Base-by-base conservation (phyloP, 2,113 vertebrate genomes). In the Otis tarda region DNA sequence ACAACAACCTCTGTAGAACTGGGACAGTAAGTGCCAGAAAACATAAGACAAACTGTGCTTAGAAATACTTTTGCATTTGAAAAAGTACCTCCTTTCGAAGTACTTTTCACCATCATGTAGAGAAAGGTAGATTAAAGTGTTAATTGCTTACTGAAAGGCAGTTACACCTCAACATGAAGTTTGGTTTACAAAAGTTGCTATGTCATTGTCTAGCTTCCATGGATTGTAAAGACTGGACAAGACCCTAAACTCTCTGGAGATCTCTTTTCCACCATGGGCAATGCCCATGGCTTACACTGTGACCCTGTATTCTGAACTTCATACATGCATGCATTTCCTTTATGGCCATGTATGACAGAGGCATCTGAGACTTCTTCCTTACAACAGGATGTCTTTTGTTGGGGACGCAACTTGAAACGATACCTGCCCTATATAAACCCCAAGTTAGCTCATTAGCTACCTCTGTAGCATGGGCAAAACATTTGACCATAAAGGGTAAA, bases 291-390 rank as follows among this genome's bases (percentile, higher is more conserved):
- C 43, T 82, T 64, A 33, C 33, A 57, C 52, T 13, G 50, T 82
- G 31, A 53, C 37, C n/a, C 78, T 33, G 9, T 22, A 75, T 61
- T 92, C 43, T 33, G 49, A 65, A 57, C 20, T 52, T 53, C 30
- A 57, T 14, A 52, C 2, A 6, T 6, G 15, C 22, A 31, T 10
- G 19, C 17, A 8, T 43, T 73, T 63, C 28, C 24, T 64, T 59
- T 55, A 70, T 0, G 9, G 45, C 11, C 9, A 41, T 1, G 1
- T 39, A 7, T 20, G 55, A 49, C 16, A 35, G 37, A n/a, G 7
- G 25, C 37, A 73, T 7, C 59, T 47, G n/a, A 14, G 18, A 56
- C 15, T 22, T 68, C 3, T 45, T 78, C 53, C 16, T 53, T 79
- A 52, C 2, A 87, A 33, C 21, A 90, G 61, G 24, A 61, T 79